Conservation (phyloP, 2,888 invertebrate genomes). For the Calameuta pallipes region DNA sequence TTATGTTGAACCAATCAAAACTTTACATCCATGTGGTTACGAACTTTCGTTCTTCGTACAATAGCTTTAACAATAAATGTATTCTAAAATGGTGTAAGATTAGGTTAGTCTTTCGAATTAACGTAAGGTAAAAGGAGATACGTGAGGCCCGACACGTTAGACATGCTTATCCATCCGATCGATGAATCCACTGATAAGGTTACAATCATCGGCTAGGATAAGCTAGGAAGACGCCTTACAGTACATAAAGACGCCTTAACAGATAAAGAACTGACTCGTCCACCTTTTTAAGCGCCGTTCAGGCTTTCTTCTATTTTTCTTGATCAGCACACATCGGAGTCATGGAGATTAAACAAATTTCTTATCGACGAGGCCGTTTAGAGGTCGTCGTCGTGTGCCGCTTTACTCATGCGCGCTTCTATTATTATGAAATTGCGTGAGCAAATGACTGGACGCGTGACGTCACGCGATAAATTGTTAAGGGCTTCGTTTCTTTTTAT, state of each 20-base stretch:
- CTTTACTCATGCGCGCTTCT: constrained; percentile 28
- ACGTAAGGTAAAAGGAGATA: background rate
- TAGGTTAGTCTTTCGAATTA: background rate
- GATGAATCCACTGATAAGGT: background rate
- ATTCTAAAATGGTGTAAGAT: background rate
- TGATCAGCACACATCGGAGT: background rate
- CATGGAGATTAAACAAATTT: background rate
- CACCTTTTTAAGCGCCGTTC: background rate
- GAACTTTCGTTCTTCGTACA: background rate
- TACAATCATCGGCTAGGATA: background rate
- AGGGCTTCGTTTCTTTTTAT: background rate
- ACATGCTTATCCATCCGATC: background rate
- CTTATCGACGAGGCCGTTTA: constrained; percentile 55
- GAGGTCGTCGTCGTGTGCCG: constrained; percentile 44
- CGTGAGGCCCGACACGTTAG: background rate
- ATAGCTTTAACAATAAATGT: background rate
- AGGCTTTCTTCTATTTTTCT: background rate
- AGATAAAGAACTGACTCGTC: background rate
- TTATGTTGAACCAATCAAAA: background rate
- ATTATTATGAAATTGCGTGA: constrained; percentile 46
- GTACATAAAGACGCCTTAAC: no score
- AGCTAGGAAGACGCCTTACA: background rate
- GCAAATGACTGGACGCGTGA: background rate
- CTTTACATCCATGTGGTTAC: background rate
- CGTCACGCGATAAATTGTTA: constrained; percentile 2